Percentiles rank a stretch among this genome's conserved stretches.
These are phyloP conservation scores for Hermodice carunculata DNA, from an alignment of 2,888 invertebrate species.

Conservation along the genomic window DNA sequence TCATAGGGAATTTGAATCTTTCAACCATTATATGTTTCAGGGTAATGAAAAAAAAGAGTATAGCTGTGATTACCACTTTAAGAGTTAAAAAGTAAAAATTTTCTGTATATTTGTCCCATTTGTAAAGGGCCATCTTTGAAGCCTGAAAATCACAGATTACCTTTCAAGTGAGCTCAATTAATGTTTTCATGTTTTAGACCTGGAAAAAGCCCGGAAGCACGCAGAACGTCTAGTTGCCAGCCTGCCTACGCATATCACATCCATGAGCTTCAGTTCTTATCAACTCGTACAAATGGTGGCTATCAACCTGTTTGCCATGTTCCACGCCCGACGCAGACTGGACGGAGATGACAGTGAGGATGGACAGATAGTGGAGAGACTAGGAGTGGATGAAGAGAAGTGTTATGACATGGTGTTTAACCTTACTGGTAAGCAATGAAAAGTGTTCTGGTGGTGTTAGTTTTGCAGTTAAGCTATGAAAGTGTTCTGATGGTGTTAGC, in stretches of 20 bases:
- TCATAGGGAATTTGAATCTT: no score
- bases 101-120: no score
- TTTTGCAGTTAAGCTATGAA: background rate
- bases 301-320: constrained; percentile 81
- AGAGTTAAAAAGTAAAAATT: no score
- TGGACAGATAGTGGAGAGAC: constrained; percentile 25
- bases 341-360: constrained; percentile 10
- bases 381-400: constrained; percentile 75
- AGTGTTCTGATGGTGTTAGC: no score
- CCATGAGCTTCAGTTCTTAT: constrained; percentile 82
- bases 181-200: constrained; percentile 63
- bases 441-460: background rate
- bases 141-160: no score
- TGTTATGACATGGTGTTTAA: constrained; percentile 76
- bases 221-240: constrained; percentile 79
- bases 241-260: constrained; percentile 82
- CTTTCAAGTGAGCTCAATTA: no score
- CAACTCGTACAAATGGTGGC: constrained; percentile 84
- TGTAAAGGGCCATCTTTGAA: no score
- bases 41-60: no score
- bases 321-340: constrained; percentile 50
- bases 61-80: no score
- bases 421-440: constrained; percentile 74
- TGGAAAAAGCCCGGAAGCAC: constrained; percentile 76
- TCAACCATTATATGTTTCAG: no score